Conservation (phyloP, 2,113 vertebrate genomes). For the Bathybates hornii region DNA sequence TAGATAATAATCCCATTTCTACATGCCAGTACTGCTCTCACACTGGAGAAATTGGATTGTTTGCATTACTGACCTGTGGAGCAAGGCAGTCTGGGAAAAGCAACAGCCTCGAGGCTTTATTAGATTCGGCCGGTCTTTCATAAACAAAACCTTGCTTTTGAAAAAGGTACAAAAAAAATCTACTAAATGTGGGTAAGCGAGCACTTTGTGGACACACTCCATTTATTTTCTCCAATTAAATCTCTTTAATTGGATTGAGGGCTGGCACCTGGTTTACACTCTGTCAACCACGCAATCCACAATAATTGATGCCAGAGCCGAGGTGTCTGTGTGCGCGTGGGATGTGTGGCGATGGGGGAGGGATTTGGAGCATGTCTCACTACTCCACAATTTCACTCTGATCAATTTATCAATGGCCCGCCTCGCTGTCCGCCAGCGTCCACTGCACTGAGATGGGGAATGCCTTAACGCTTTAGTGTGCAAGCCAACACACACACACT, state of each 20-base stretch:
- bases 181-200: conserved; percentile 45
- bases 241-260: conserved; percentile 72
- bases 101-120: conserved; percentile 54
- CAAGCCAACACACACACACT: background rate
- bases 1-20: conserved; percentile 61
- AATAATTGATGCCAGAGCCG: conserved; percentile 61
- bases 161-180: conserved; percentile 16
- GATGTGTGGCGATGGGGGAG: conserved; percentile 33
- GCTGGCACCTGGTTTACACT: conserved; percentile 72
- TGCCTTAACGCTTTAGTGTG: background rate
- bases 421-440: conserved; percentile 36
- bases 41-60: conserved; percentile 59
- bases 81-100: conserved; percentile 48
- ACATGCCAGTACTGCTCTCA: conserved; percentile 43
- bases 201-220: conserved; percentile 66
- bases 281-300: conserved; percentile 67
- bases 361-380: conserved; percentile 58
- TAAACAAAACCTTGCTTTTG: conserved; percentile 63
- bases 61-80: conserved; percentile 67
- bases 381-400: conserved; percentile 54
- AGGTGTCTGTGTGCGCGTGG: conserved; percentile 18
- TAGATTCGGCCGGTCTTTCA: conserved; percentile 62
- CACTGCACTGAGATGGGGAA: conserved; percentile 27
- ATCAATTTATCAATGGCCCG: conserved; percentile 66
- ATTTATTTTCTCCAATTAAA: conserved; percentile 74